Evolutionary conservation across 2,113 vertebrate species (phyloP), one percentile per base, ranked within the genome.

Genomic region (Hemibagrus wyckioides): DNA sequence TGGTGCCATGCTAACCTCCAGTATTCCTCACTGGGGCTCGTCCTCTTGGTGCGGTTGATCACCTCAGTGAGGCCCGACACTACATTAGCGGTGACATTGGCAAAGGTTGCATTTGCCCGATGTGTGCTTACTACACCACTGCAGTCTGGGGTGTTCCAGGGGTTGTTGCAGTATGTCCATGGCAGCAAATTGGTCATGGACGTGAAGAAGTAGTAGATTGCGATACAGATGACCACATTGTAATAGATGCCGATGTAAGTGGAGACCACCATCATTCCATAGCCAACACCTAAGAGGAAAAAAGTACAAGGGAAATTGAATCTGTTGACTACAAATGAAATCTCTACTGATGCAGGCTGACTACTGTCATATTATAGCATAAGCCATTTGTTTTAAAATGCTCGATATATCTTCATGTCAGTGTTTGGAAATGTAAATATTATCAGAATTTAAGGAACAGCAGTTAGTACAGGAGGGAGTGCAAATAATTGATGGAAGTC

Each of bases 201-300:
- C 75, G 94, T 96, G 94, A 99, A 99, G 94, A 99, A 99, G 96
- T 99, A 99, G 95, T 99, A 99, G 95, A 99, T 98, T 92, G 98
- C 96, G 52, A 99, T 97, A 94, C 97, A 99, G 92, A 99, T 99
- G 92, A 99, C 97, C 94, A 99, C 98, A 33, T 99, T 99, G 96
- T 99, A 99, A 92, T 99, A 99, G 94, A 99, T 99, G 73, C 98
- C 98, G 44, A 99, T 99, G 92, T 99, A 99, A 0, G 97, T 97
- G 89, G 98, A 99, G 88, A 99, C 98, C 91, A 99, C 98, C 98
- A 99, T 99, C 98, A 99, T 99, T 91, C 98, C 98, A 3, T 99
- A 99, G 90, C 98, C 98, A 87, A 99, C 97, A 56, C 98, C 98
- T 99, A 79, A 2, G 23, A 71, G 25, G 59, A 85, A 69, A 19